phyloP scores from a whole-genome alignment of 2,888 invertebrate genomes.

The Drosophila greeni region DNA sequence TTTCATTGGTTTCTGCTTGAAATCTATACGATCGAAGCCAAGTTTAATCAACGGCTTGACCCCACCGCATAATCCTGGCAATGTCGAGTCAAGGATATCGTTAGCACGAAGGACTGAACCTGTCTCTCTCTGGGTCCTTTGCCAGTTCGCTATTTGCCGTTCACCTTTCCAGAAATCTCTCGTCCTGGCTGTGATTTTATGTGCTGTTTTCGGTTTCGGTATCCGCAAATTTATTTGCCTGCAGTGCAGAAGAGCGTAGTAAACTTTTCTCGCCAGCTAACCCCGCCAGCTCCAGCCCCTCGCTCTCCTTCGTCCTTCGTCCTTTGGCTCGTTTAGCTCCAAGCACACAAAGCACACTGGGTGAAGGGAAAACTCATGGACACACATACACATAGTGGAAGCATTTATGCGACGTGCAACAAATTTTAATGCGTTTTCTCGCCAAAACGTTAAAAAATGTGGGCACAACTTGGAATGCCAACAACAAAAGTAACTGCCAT shows the following conservation, averaged over 20 bases:
- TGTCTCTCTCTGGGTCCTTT: no score
- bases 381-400: constrained; percentile 42
- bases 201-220: constrained; percentile 71
- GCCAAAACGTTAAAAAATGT: constrained; percentile 71
- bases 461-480: constrained; percentile 70
- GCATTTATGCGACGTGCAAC: constrained; percentile 74
- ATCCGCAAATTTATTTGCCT: constrained; percentile 71
- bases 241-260: constrained; percentile 63
- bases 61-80: constrained; percentile 19
- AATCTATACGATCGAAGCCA: constrained; percentile 4
- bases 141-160: constrained; percentile 10
- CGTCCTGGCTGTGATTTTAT: constrained; percentile 65
- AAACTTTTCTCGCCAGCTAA: constrained; percentile 57
- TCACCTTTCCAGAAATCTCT: constrained; percentile 56
- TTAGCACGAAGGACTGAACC: constrained; percentile 8
- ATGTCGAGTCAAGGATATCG: constrained; percentile 44
- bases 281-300: constrained; percentile 14
- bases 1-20: not conserved
- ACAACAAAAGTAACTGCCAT: constrained; percentile 53
- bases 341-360: constrained; percentile 32
- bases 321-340: constrained; percentile 29
- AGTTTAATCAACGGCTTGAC: constrained; percentile 16
- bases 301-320: constrained; percentile 2
- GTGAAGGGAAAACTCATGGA: constrained; percentile 12
- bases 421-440: constrained; percentile 73